A percentile compares a stretch with the other conserved stretches of the same genome.
Conservation (phyloP, 1,140 invertebrate species). For the Caenorhabditis inopinata region DNA sequence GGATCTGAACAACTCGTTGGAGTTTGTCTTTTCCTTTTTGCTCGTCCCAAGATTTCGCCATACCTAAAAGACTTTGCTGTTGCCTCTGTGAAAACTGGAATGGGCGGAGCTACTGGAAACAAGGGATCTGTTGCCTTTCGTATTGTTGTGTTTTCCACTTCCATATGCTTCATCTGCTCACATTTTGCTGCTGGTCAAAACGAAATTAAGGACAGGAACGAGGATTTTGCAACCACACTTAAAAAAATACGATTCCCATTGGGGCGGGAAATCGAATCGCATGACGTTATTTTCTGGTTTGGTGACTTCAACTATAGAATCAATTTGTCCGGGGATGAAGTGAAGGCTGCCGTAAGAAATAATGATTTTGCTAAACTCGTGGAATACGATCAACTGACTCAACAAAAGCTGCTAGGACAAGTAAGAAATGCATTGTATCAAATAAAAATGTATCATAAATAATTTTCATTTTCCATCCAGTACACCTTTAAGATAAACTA, state of each 20-base stretch:
- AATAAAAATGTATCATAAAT: background rate
- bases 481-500: too few relatives aligned
- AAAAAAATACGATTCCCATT: conserved; percentile 89
- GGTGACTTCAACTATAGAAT: conserved; percentile 93
- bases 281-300: conserved; percentile 99
- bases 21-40: conserved; percentile 92
- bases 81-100: conserved; percentile 93
- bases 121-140: conserved; percentile 88
- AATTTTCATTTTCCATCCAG: too few relatives aligned
- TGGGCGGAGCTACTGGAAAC: conserved; percentile 80
- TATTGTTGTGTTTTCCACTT: conserved; percentile 85
- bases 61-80: conserved; percentile 72
- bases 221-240: conserved; percentile 91
- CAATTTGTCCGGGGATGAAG: conserved; percentile 70
- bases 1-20: conserved; percentile 96
- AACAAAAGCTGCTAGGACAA: conserved; percentile 68
- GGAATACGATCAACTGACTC: conserved; percentile 83
- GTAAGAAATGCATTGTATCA: conserved; percentile 56
- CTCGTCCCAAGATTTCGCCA: conserved; percentile 81
- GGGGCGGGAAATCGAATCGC: conserved; percentile 83
- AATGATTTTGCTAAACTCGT: conserved; percentile 79
- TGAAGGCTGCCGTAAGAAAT: conserved; percentile 80
- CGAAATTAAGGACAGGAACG: conserved; percentile 89
- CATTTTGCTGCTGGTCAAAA: conserved; percentile 98
- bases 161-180: conserved; percentile 93